Conservation (phyloP, 1,140 invertebrate genomes). For the Camponotus vicinus region DNA sequence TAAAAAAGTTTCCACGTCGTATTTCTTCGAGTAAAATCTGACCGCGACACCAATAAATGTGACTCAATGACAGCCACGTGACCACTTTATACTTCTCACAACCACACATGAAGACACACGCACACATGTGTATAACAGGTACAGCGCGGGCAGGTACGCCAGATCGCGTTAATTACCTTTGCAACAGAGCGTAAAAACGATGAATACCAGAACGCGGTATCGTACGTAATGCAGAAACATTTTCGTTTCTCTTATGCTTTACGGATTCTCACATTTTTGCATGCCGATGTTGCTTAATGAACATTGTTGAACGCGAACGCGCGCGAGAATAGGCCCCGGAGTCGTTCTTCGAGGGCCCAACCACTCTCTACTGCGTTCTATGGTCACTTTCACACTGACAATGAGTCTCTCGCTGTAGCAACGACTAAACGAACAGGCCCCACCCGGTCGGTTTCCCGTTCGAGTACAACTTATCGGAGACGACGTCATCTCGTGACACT, state of each 20-base stretch:
- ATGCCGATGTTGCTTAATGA: background rate
- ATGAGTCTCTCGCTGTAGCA: background rate
- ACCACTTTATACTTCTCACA: slow-evolving; percentile 34
- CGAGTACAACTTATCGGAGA: slow-evolving; percentile 59
- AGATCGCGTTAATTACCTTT: slow-evolving; percentile 59
- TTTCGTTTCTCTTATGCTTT: slow-evolving; percentile 13
- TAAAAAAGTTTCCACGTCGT: background rate
- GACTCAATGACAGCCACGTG: slow-evolving; percentile 70
- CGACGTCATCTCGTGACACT: slow-evolving; percentile 63
- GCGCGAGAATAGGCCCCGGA: background rate
- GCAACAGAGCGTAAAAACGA: slow-evolving; percentile 1
- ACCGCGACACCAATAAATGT: slow-evolving; percentile 32
- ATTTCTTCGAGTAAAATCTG: slow-evolving; percentile 24
- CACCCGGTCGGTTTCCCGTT: slow-evolving; percentile 54
- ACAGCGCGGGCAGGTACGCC: background rate
- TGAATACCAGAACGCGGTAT: background rate
- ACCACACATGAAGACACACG: too few relatives aligned
- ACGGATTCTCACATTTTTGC: slow-evolving; percentile 34
- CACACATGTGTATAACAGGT: background rate
- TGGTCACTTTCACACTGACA: slow-evolving; percentile 63
- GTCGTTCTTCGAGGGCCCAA: background rate
- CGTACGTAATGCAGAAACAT: slow-evolving; percentile 5
- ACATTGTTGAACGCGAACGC: background rate
- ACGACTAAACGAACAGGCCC: slow-evolving; percentile 54
- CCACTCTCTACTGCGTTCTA: slow-evolving; percentile 14